Base-by-base conservation (phyloP, 2,113 vertebrate species). In the Cheirogaleus medius region DNA sequence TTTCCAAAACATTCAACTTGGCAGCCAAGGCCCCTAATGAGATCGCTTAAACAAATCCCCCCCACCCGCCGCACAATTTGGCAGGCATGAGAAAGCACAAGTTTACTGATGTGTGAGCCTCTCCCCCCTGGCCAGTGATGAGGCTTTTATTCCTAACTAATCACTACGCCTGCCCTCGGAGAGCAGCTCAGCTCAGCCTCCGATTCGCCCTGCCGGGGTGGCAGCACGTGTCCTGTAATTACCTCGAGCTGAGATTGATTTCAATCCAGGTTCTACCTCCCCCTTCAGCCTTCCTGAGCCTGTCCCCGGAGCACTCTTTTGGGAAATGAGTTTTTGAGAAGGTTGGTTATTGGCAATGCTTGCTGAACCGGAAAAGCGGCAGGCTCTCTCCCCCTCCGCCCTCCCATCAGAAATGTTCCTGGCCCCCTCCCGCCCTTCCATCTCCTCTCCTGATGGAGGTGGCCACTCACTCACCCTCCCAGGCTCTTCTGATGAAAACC, bases 321-420 rank as follows among this genome's bases (percentile, higher is more conserved):
- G 56, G 56, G n/a, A 97, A 97, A 86, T 95, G 94, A 95, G 95
- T 97, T 97, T 91, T 95, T 81, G 47, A 95, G 39, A 60, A 76
- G 15, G 78, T 60, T 87, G 76, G 83, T 87, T 90, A 92, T 58
- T 73, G 47, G 73, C 83, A 68, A 69, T 85, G 49, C 44, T 91
- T 84, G 37, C 71, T 88, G 66, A 91, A 52, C 3, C 8, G 0
- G 27, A 73, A 64, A 85, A 69, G 74, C 21, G 1, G 13, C 13
- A 44, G 58, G 6, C 85, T 58, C 11, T 66, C 34, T 68, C 37
- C 49, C 49, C 37, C n/a, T 29, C 15, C 29, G n/a, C 23, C 58
- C 25, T 64, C 60, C 49, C 20, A 63, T 73, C 68, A 56, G 27
- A 73, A 39, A 39, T 5, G 9, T 5, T 13, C 8, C 37, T 52